Evolutionary conservation across 2,113 vertebrate species (phyloP), one percentile per base, ranked within the genome.

Genomic region (Felis chaus): DNA sequence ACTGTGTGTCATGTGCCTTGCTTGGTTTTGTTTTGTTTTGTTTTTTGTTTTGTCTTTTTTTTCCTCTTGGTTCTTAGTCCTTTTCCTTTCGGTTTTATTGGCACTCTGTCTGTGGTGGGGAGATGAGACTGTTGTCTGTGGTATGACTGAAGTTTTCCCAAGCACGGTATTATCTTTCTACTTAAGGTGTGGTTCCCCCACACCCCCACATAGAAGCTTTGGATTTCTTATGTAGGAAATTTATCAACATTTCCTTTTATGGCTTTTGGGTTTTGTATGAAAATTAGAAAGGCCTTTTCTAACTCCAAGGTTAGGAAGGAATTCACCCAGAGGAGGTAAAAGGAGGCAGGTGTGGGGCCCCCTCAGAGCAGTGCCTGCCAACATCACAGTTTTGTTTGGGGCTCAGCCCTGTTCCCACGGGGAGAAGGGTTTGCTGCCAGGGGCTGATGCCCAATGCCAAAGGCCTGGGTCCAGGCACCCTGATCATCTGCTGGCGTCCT

Each of bases 401-500:
- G 68, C 65, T 63, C 31, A 90, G 94, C 29, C 50, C 92, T 66
- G 84, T 98, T 98, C 97, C 97, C 97, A 97, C 80, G 66, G 96
- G 90, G 84, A 96, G 92, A 18, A 79, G 84, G 36, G 36, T 87
- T 45, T n/a, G 25, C 76, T 94, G 94, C 89, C 89, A 96, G 89
- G 18, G 13, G 45, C 61, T 65, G 39, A 45, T 85, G 85, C 21
- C 83, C 71, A 41, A 36, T 85, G 97, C 95, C 97, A 97, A 74
- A 78, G 87, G 41, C 94, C 57, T 50, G 45, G 45, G 74, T 33
- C 82, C 85, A 84, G 82, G 81, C 66, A 87, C 91, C 86, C 92
- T 19, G 79, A 36, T 57, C 71, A 50, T 79, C 79, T 66, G 95
- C 84, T 53, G 86, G 66, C 85, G 39, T 48, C 45, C 79, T 79